Evolutionary conservation across 2,888 invertebrate species (phyloP).

Genomic region (Yponomeuta sedellus): DNA sequence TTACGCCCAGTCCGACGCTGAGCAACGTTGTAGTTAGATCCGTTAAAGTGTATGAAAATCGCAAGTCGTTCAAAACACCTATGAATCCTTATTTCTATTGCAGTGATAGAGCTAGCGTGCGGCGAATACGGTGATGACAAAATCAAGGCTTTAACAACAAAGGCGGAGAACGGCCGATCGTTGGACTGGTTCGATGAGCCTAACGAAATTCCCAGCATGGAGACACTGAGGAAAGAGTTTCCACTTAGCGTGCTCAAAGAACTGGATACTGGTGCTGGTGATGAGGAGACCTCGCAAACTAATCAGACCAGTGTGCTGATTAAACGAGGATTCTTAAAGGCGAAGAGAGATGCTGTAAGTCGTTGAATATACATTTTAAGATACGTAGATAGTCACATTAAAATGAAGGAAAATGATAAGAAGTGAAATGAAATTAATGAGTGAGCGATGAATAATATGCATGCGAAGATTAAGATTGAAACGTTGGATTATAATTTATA

Average conservation of each 20-base stretch:
- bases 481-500: too few relatives aligned
- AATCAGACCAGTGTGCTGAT: conserved; percentile 85
- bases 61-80: too few relatives aligned
- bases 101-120: conserved; percentile 95
- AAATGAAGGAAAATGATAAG: too few relatives aligned
- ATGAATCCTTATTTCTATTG: conserved; percentile 24
- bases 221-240: conserved; percentile 72
- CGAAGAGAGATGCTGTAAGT: conserved; percentile 82
- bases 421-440: too few relatives aligned
- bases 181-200: conserved; percentile 82
- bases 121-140: conserved; percentile 93
- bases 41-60: too few relatives aligned
- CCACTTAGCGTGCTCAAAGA: conserved; percentile 67
- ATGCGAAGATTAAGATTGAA: too few relatives aligned
- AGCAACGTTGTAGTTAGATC: too few relatives aligned
- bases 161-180: conserved; percentile 82
- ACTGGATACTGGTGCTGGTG: conserved; percentile 51
- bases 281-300: conserved; percentile 82
- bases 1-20: too few relatives aligned
- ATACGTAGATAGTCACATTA: too few relatives aligned
- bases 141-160: conserved; percentile 79
- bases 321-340: conserved; percentile 82
- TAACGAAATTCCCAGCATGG: conserved; percentile 71
- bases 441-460: too few relatives aligned
- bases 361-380: too few relatives aligned